Percentiles rank a stretch among this genome's conserved stretches.
These are phyloP conservation scores for Ianthella basta DNA, from an alignment of 37 sponge, comb jelly and placozoan species.

Conservation along the genomic window DNA sequence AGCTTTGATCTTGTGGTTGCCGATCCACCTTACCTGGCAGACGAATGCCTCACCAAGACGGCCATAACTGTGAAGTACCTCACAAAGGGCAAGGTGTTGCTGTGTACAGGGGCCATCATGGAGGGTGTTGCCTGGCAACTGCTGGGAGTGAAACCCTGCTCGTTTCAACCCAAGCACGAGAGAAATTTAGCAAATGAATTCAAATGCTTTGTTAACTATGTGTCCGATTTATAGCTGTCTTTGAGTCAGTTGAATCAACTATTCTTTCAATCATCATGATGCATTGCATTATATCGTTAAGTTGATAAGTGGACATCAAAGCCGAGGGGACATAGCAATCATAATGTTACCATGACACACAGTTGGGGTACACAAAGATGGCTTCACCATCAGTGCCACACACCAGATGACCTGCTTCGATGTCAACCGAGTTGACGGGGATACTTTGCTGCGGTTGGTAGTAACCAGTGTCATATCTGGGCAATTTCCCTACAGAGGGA, in stretches of 20 bases:
- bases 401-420: constrained; percentile 50
- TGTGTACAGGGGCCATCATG: constrained; percentile 78
- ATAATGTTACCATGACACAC: not conserved
- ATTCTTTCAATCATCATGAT: not conserved
- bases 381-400: constrained; percentile 77
- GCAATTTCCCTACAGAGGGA: not conserved
- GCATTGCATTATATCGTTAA: too few species aligned
- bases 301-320: not conserved
- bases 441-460: constrained; percentile 2
- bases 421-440: constrained; percentile 73
- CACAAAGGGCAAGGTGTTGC: constrained; percentile 58
- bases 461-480: not conserved
- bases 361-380: constrained; percentile 27
- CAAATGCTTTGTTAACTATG: constrained; percentile 76
- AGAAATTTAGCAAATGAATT: constrained; percentile 76
- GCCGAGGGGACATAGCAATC: not conserved
- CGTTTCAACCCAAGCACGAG: constrained; percentile 61
- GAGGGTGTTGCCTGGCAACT: constrained; percentile 49
- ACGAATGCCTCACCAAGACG: constrained; percentile 67
- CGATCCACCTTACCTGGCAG: constrained; percentile 77
- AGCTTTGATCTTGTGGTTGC: constrained; percentile 75
- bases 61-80: constrained; percentile 65
- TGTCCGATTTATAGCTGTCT: constrained; percentile 7
- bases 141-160: constrained; percentile 50
- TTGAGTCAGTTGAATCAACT: not conserved